phyloP scores from a whole-genome alignment of 1,140 invertebrate genomes.

The Hormaphis cornu region DNA sequence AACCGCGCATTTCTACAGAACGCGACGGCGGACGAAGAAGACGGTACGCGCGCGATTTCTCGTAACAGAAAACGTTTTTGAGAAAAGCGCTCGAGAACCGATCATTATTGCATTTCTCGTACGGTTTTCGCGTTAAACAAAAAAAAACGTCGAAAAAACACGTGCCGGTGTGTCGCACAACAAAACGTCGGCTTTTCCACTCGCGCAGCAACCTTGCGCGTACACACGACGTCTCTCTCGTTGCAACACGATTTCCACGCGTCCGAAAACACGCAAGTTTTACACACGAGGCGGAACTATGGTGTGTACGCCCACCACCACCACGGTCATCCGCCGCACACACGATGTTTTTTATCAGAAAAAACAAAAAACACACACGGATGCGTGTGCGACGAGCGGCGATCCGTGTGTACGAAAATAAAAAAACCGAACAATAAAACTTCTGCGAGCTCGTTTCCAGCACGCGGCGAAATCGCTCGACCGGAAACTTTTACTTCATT shows the following conservation, averaged over 20 bases:
- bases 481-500: conserved; percentile 32
- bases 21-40: no score
- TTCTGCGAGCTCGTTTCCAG: conserved; percentile 22
- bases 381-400: no score
- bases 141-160: no score
- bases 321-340: conserved; percentile 20
- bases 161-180: no score
- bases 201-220: not conserved
- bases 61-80: not conserved
- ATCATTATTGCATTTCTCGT: no score
- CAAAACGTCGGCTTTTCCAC: no score
- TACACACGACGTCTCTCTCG: not conserved
- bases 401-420: not conserved
- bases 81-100: no score
- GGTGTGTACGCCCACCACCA: conserved; percentile 31
- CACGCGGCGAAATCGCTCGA: conserved; percentile 24
- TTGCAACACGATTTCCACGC: not conserved
- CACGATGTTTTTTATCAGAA: conserved; percentile 4
- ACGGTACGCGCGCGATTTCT: no score
- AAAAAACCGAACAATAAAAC: conserved; percentile 29
- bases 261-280: not conserved
- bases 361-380: not conserved
- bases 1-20: no score
- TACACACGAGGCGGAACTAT: conserved; percentile 26
- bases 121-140: no score